Conservation (phyloP, 2,797 vertebrate genomes). For the Melopsittacus undulatus region DNA sequence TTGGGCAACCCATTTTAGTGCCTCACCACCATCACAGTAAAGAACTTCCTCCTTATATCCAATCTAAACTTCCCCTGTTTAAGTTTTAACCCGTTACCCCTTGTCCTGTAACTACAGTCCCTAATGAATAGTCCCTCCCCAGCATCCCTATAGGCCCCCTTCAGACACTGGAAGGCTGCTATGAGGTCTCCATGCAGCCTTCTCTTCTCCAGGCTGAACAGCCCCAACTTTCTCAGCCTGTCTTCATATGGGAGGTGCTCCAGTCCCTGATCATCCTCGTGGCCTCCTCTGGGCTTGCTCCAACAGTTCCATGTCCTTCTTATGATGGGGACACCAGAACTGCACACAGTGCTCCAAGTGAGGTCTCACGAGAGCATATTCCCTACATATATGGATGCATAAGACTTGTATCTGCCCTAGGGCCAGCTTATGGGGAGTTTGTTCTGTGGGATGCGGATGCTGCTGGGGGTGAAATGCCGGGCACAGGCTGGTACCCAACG, state of each 20-base stretch:
- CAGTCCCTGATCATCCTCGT: neutral
- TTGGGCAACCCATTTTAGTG: too few species aligned
- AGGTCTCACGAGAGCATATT: neutral
- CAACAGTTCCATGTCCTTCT: neutral
- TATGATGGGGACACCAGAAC: neutral
- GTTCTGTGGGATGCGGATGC: neutral
- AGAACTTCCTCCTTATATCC: too few species aligned
- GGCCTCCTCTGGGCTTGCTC: neutral
- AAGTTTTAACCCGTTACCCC: too few species aligned
- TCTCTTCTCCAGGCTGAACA: too few species aligned
- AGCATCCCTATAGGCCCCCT: too few species aligned
- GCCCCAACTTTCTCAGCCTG: too few species aligned
- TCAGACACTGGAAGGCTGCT: too few species aligned
- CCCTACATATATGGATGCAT: neutral
- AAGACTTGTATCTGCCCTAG: neutral
- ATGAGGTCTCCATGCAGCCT: too few species aligned
- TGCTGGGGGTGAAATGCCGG: neutral
- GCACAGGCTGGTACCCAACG: accelerated
- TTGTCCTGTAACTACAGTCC: too few species aligned
- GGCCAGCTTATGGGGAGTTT: neutral
- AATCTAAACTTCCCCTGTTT: too few species aligned
- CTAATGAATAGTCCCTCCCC: too few species aligned
- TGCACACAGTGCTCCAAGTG: neutral
- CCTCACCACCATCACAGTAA: too few species aligned
- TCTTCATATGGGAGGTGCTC: neutral